Percentiles rank a stretch among this genome's conserved stretches.
Conservation (phyloP, 2,888 invertebrate genomes). For the Diaprepes abbreviatus region DNA sequence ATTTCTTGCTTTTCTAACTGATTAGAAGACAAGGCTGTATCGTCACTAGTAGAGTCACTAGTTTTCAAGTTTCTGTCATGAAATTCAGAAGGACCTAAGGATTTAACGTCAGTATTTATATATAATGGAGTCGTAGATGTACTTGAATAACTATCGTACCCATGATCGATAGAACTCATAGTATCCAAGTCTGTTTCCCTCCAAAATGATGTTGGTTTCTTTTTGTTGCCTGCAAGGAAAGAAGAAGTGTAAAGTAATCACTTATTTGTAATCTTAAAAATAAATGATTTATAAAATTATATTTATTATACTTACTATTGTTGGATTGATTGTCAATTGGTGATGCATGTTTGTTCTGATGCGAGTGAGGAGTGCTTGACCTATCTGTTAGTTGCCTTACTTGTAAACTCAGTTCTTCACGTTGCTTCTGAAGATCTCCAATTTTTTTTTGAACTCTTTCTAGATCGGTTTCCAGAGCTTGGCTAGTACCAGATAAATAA, state of each 20-base stretch:
- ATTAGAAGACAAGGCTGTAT: constrained; percentile 57
- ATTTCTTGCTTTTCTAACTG: constrained; percentile 88
- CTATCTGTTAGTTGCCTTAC: constrained; percentile 88
- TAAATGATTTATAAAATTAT: too few species aligned
- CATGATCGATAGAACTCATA: constrained; percentile 81
- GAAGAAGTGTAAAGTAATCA: too few species aligned
- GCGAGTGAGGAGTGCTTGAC: constrained; percentile 74
- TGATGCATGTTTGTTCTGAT: constrained; percentile 66
- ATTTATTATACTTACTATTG: constrained; percentile 51
- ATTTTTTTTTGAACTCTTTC: constrained; percentile 87
- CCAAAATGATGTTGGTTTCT: constrained; percentile 80
- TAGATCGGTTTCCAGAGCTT: constrained; percentile 83
- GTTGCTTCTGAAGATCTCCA: constrained; percentile 86
- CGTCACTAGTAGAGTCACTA: constrained; percentile 62
- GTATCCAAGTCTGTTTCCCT: constrained; percentile 92
- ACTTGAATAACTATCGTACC: constrained; percentile 64
- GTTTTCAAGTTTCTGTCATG: constrained; percentile 76
- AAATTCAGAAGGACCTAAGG: constrained; percentile 57
- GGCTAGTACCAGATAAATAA: constrained; percentile 73
- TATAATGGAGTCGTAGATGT: constrained; percentile 74
- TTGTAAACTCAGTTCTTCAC: constrained; percentile 88
- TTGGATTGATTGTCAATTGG: constrained; percentile 50
- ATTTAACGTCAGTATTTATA: constrained; percentile 74
- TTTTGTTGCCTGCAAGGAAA: constrained; percentile 65
- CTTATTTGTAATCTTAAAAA: too few species aligned